phyloP scores from a whole-genome alignment of 2,888 invertebrate genomes.

The Tupiocoris notatus region DNA sequence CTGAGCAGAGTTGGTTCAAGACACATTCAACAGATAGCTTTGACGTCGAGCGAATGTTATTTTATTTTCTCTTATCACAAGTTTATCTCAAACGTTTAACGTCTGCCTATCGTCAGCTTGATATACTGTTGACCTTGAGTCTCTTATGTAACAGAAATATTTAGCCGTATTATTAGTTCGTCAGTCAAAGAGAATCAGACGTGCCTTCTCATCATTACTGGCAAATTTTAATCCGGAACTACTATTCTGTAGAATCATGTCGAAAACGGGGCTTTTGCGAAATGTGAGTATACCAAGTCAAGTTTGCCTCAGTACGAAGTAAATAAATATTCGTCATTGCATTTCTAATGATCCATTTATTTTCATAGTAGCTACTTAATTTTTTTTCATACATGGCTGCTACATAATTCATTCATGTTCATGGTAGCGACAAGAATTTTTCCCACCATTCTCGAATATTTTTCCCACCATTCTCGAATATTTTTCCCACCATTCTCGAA shows the following conservation, averaged over 20 bases:
- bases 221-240: background rate
- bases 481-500: too few relatives aligned
- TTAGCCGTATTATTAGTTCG: constrained; percentile 3
- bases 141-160: constrained; percentile 7
- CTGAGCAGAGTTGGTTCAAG: too few relatives aligned
- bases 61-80: background rate
- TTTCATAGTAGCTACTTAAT: too few relatives aligned
- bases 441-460: too few relatives aligned
- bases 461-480: too few relatives aligned
- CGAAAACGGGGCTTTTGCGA: constrained; percentile 22
- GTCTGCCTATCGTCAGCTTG: background rate
- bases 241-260: background rate
- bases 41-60: background rate
- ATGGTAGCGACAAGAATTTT: too few relatives aligned
- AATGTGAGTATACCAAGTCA: constrained; percentile 5
- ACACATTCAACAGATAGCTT: background rate
- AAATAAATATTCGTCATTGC: too few relatives aligned
- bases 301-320: too few relatives aligned
- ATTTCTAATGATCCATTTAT: too few relatives aligned
- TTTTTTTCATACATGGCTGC: too few relatives aligned
- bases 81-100: too few relatives aligned
- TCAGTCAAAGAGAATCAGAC: constrained; percentile 2
- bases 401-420: too few relatives aligned
- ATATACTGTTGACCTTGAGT: constrained; percentile 1
- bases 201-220: background rate